These are phyloP conservation scores for Proales similis DNA, from an alignment of 1,140 invertebrate genomes.

Conservation along the genomic window DNA sequence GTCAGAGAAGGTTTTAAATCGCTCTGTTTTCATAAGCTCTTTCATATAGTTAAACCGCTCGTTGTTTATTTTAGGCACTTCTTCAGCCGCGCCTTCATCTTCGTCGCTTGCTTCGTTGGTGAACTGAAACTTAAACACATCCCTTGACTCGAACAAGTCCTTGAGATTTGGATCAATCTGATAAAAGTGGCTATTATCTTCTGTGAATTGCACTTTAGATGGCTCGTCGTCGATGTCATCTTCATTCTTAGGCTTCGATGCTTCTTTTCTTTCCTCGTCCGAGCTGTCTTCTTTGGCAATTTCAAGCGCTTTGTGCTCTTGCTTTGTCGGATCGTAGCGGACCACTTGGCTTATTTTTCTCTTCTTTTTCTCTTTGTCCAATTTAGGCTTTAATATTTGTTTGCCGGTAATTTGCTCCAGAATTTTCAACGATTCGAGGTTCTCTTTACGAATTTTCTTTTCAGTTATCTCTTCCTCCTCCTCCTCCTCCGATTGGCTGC, in stretches of 20 bases:
- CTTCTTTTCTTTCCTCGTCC: neutral
- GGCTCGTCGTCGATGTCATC: neutral
- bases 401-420: slow-evolving; percentile 28
- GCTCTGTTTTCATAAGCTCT: neutral
- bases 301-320: neutral
- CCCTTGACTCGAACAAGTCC: slow-evolving; percentile 22
- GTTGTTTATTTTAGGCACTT: neutral
- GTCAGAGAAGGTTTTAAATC: neutral
- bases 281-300: neutral
- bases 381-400: slow-evolving; percentile 25
- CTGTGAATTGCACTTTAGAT: neutral
- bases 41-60: neutral
- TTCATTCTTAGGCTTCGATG: neutral
- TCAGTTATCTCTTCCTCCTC: neutral
- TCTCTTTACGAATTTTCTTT: slow-evolving; percentile 6
- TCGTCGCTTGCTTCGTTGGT: slow-evolving; percentile 34
- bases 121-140: slow-evolving; percentile 36
- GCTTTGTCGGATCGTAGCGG: slow-evolving; percentile 7
- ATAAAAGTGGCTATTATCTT: slow-evolving; percentile 10
- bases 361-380: slow-evolving; percentile 23
- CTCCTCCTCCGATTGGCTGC: too few species aligned
- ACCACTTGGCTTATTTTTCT: neutral
- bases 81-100: neutral
- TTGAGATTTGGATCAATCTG: slow-evolving; percentile 32
- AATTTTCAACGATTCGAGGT: slow-evolving; percentile 17